Percentiles rank a stretch among this genome's conserved stretches.
These are phyloP conservation scores for Allacma fusca DNA, from an alignment of 2,888 invertebrate species.

Conservation along the genomic window DNA sequence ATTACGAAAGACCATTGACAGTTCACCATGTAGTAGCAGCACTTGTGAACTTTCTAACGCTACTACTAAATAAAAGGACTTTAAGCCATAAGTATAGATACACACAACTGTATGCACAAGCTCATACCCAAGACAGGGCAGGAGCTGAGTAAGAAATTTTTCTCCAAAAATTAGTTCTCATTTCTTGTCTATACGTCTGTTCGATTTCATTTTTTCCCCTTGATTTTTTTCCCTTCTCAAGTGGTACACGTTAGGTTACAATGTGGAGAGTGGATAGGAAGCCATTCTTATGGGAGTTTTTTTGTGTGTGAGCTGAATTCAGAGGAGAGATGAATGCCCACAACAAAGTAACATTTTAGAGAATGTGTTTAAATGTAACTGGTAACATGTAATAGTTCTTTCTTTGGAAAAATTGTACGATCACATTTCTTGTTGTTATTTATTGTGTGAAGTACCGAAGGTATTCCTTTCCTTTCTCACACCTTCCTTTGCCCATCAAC, in stretches of 20 bases:
- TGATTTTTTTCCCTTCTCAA: slow-evolving; percentile 8
- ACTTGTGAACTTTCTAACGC: background rate
- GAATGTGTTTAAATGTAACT: slow-evolving; percentile 5
- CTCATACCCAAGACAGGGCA: no score
- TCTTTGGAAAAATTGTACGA: slow-evolving; percentile 25
- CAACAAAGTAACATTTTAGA: background rate
- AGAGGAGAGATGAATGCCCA: slow-evolving; percentile 5
- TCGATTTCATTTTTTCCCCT: background rate
- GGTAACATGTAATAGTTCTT: slow-evolving; percentile 9
- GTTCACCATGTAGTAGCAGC: background rate
- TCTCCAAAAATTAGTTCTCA: slow-evolving; percentile 24
- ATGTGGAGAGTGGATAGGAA: background rate
- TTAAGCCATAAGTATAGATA: no score
- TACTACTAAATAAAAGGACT: no score
- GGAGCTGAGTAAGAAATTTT: background rate
- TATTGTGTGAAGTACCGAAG: background rate
- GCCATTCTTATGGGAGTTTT: background rate
- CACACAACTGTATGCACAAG: no score
- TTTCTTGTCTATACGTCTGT: slow-evolving; percentile 19
- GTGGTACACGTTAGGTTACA: background rate
- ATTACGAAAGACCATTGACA: background rate
- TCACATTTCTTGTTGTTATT: slow-evolving; percentile 20
- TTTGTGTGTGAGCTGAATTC: background rate
- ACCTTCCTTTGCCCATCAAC: no score
- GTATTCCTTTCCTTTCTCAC: slow-evolving; percentile 13